These are phyloP conservation scores for Ptiloglossa arizonensis DNA, from an alignment of 1,140 invertebrate species.

Conservation along the genomic window DNA sequence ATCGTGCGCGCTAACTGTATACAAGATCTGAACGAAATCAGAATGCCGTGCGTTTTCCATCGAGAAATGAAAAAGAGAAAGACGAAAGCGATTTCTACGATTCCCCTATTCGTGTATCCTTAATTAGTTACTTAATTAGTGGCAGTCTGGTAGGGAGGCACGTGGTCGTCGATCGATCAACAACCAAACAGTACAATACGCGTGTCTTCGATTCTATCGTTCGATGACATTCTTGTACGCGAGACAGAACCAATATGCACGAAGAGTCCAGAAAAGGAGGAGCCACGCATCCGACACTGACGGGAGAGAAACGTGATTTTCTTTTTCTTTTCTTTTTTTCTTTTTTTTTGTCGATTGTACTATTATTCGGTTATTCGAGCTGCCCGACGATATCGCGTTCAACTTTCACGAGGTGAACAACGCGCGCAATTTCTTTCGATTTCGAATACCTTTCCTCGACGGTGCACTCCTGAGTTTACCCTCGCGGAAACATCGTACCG, in stretches of 20 bases:
- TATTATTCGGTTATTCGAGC: constrained; percentile 62
- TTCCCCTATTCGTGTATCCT: constrained; percentile 25
- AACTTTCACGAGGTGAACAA: constrained; percentile 46
- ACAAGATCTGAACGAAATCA: not conserved
- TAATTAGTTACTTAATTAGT: constrained; percentile 56
- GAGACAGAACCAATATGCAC: too few species aligned
- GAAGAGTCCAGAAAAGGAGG: not conserved
- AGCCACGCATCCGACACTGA: not conserved
- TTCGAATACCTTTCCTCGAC: not conserved
- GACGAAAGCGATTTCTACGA: constrained; percentile 6
- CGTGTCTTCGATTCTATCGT: not conserved
- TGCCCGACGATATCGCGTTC: constrained; percentile 66
- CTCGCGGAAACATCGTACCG: not conserved
- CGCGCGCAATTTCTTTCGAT: not conserved
- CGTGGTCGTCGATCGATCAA: constrained; percentile 55
- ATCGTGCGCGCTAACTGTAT: too few species aligned
- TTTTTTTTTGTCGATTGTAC: not conserved
- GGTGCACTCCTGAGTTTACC: too few species aligned
- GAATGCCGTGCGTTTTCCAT: not conserved
- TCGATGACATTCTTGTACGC: not conserved
- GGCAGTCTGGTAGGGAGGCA: constrained; percentile 70
- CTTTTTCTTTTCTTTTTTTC: too few species aligned
- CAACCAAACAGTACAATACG: not conserved
- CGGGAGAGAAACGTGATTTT: not conserved
- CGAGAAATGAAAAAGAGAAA: not conserved